A percentile compares a stretch with the other conserved stretches of the same genome.
These are phyloP conservation scores for Hippocampus comes DNA, from an alignment of 2,113 vertebrate species.

Conservation along the genomic window DNA sequence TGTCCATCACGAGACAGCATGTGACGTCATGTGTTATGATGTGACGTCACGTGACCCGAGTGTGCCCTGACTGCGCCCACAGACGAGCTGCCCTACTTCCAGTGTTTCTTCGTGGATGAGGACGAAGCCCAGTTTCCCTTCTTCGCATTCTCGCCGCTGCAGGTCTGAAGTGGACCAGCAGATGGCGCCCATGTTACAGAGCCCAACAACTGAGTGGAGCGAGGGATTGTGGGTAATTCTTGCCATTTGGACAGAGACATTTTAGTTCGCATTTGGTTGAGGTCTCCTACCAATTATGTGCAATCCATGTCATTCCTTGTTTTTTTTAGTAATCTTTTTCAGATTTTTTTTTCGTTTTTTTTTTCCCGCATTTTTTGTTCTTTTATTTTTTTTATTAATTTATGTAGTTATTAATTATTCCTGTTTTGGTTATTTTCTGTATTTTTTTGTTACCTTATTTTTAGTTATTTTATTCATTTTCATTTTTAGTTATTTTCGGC, in stretches of 20 bases:
- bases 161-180: conserved; percentile 54
- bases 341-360: neutral
- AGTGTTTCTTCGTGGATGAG: conserved; percentile 80
- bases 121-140: conserved; percentile 75
- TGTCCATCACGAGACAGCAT: neutral
- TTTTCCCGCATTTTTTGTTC: neutral
- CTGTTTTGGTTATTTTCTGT: neutral
- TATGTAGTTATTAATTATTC: neutral
- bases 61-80: conserved; percentile 9
- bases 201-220: neutral
- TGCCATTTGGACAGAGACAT: conserved; percentile 22
- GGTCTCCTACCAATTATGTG: conserved; percentile 58
- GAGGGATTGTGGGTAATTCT: neutral
- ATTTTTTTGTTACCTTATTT: conserved; percentile 7
- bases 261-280: conserved; percentile 59
- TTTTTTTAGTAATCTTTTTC: neutral
- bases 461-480: neutral
- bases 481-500: neutral
- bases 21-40: neutral
- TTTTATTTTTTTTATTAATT: neutral
- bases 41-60: neutral
- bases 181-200: neutral
- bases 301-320: conserved; percentile 58
- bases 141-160: conserved; percentile 73
- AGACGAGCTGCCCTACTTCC: conserved; percentile 77